A percentile compares a stretch with the other conserved stretches of the same genome.
Conservation (phyloP, 37 sponge, comb jelly and placozoan species). For the Oopsacas minuta region DNA sequence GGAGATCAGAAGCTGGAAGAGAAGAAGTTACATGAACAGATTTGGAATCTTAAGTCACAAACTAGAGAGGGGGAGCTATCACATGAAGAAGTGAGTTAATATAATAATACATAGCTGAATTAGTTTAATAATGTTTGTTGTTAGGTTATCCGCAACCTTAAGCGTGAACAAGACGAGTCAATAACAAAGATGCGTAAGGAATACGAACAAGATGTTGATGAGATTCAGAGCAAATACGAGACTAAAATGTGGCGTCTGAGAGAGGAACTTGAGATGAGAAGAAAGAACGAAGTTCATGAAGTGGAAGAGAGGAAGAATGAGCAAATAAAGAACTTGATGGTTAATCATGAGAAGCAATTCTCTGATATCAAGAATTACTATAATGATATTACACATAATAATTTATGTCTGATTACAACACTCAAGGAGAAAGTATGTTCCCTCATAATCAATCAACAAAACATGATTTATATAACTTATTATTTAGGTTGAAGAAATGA, state of each 20-base stretch:
- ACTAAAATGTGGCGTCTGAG: conserved; percentile 65
- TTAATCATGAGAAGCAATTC: conserved; percentile 98
- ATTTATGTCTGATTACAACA: conserved; percentile 93
- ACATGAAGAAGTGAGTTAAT: conserved; percentile 78
- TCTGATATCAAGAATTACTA: conserved; percentile 99
- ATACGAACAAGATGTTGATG: conserved; percentile 43
- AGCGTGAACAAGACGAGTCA: conserved; percentile 59
- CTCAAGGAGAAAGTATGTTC: conserved; percentile 57
- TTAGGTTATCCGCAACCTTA: not conserved
- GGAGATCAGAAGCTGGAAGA: not conserved
- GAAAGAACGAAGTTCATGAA: conserved; percentile 94
- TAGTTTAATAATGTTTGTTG: too few species aligned
- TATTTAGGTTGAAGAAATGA: conserved; percentile 78
- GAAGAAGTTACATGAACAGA: not conserved
- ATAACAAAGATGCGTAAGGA: conserved; percentile 68
- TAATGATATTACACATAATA: conserved; percentile 99
- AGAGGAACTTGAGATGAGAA: conserved; percentile 88
- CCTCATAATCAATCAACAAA: too few species aligned
- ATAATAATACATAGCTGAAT: not conserved
- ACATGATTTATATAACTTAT: not conserved
- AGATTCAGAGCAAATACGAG: conserved; percentile 76
- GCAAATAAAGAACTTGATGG: conserved; percentile 89
- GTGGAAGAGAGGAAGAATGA: conserved; percentile 98
- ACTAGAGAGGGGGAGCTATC: conserved; percentile 79
- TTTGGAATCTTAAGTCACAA: not conserved